Evolutionary conservation across 2,113 vertebrate species (phyloP).

Genomic region (Myotis davidii): DNA sequence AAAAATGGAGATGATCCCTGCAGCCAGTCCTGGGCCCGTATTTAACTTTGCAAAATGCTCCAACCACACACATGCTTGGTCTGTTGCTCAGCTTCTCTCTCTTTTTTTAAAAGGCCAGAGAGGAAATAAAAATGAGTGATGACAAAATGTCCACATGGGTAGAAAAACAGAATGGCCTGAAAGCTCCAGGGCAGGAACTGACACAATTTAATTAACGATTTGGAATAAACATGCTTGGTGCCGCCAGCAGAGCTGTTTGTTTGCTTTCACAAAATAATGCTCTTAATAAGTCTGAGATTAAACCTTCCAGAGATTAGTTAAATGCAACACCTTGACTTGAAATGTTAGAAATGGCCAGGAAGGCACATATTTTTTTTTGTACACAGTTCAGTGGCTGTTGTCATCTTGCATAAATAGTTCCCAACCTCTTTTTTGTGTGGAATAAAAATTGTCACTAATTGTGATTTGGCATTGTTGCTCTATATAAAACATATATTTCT

Average conservation of each 20-base stretch:
- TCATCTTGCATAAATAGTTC: not conserved
- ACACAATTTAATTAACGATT: constrained; percentile 72
- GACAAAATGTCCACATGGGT: constrained; percentile 67
- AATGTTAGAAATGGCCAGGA: constrained; percentile 53
- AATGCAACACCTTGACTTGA: constrained; percentile 65
- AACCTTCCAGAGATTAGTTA: constrained; percentile 69
- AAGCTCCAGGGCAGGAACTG: constrained; percentile 68
- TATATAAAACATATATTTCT: constrained; percentile 30
- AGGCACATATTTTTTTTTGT: constrained; percentile 9
- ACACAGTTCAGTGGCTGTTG: not conserved
- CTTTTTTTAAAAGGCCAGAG: constrained; percentile 36
- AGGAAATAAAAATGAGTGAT: constrained; percentile 78
- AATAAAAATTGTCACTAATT: constrained; percentile 36
- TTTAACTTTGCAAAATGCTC: constrained; percentile 59
- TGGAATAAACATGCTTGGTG: constrained; percentile 62
- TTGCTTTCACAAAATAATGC: constrained; percentile 68
- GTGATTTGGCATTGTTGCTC: constrained; percentile 47
- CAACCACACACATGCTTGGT: not conserved
- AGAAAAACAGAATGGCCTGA: constrained; percentile 70
- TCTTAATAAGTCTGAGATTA: constrained; percentile 71
- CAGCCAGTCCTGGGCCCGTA: not conserved
- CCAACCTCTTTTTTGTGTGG: not conserved
- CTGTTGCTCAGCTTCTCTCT: not conserved
- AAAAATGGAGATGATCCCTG: not conserved
- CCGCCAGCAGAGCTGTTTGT: constrained; percentile 48